Base-by-base conservation (phyloP, 2,113 vertebrate species). In the Ptyas mucosa region DNA sequence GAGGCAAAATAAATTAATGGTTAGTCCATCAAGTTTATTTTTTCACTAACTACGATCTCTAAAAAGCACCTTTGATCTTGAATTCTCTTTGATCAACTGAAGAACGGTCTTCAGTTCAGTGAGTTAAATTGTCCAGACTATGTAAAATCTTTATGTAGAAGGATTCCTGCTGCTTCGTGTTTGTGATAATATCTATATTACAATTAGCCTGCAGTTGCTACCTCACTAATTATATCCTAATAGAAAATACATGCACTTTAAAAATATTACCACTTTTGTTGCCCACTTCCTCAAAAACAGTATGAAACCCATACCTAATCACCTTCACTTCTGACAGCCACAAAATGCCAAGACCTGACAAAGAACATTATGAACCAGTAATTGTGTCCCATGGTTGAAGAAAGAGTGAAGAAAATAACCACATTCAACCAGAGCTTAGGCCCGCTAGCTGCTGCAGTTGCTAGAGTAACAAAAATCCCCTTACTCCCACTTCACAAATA, bases 61-160 rank as follows among this genome's bases (percentile, higher is more conserved):
- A 94, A 95, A 96, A 95, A 95, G 93, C 57, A 94, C 75, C 93
- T 97, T 96, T 97, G 96, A 96, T 96, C 95, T 94, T 91, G 85
- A 97, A 96, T 97, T 96, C 94, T 95, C 95, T 97, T 97, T 97
- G 95, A 96, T 96, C 93, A 97, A 64, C 89, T 93, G 54, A 15
- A 96, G 85, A 24, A 93, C 95, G 94, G 91, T 94, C 94, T 96
- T 96, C 92, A 92, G 91, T 96, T 81, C 34, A 58, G 90, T 95
- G 90, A 93, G 87, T 91, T 96, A 96, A 96, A 96, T 90, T 94
- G 93, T 95, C 96, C 95, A 89, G 46, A 0, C 94, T 94, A 92
- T 5, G 14, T 90, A 96, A 96, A 96, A 95, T 90, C 69, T 81
- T 94, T 93, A 90, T 51, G 95, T 93, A 92, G 87, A 94, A 90